Base-by-base conservation (phyloP, 2,113 vertebrate species). In the Cyprinodon tularosa region DNA sequence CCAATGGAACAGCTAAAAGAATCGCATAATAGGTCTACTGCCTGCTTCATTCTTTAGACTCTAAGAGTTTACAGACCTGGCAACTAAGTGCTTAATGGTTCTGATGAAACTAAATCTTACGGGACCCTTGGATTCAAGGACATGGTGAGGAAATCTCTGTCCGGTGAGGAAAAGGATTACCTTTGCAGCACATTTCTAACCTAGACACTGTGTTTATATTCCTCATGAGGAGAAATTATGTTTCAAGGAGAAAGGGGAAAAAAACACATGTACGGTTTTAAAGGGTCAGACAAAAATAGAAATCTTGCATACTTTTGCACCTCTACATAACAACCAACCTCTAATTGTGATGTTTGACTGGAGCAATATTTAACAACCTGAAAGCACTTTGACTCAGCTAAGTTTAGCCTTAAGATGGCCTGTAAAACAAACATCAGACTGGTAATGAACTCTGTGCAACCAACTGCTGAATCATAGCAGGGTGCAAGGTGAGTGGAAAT, bases 91-190 rank as follows among this genome's bases (percentile, higher is more conserved):
- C 20, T 12, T 53, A 4, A 48, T 39, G 12, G 22, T n/a, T 61
- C 10, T 71, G 22, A 37, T 36, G 13, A 39, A 20, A 9, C 13
- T 37, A 72, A 62, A 62, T 65, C 71, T 65, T 65, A 40, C 40
- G 62, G 62, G 62, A 10, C 15, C 17, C 40, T 37, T 38, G 45
- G 59, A 4, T 62, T 45, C 4, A 62, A 4, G 37, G 72, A n/a
- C 50, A 62, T 4, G 13, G 45, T 6, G 61, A n/a, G 61, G 62
- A 71, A 81, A 76, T 71, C 68, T 45, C 13, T 11, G 57, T 45
- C 68, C 50, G 36, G 37, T 36, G 68, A 53, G 72, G 66, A 57
- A 57, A 65, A n/a, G 42, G 72, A 64, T 74, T 74, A 74, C 1
- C 20, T 36, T 22, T 22, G 42, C 13, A 22, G 22, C 37, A 42